Base-by-base conservation (phyloP, 1,140 invertebrate genomes). In the Achatina immaculata region DNA sequence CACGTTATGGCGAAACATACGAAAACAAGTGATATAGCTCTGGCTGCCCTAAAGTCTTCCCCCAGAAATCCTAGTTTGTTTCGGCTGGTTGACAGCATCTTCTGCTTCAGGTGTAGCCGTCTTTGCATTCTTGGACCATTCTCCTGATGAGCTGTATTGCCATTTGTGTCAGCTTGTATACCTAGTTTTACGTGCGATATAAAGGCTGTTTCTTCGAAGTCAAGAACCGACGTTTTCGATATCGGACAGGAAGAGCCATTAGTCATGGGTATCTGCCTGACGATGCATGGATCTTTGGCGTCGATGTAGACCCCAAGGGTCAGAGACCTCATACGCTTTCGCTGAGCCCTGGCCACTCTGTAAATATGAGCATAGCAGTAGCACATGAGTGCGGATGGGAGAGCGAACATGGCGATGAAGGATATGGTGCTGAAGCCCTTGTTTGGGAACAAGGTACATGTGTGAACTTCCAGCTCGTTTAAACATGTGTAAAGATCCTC, bases 371-470 rank as follows among this genome's bases (percentile, higher is more conserved):
- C 55, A 28, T 77, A 77, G n/a, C 75, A 77, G 55, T 40, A 77
- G 75, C 48, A 38, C 75, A 77, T 58, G 55, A 77, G 48, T 3
- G 36, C 48, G 1, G 48, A 40, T 6, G 75, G 75, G 42, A 77
- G 38, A 42, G 36, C 75, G 55, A 77, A 77, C 75, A 77, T 77
- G 6, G 36, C 36, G 36, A 58, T 21, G 42, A 77, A 77, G 6
- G 55, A 62, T 28, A 77, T 34, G 55, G 75, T 62, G 55, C 75
- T 77, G 75, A 77, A 77, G 7, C 19, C 55, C 34, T 77, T 77
- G 55, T 77, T 77, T 9, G 75, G 75, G 36, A 77, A 62, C 4
- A 77, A 42, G 31, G 55, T 65, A 36, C 75, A 77, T 0, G 36
- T 21, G 31, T 77, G 75, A 38, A 65, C 28, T 21, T 77, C 51